A percentile compares a stretch with the other conserved stretches of the same genome.
These are phyloP conservation scores for Chelonus insularis DNA, from an alignment of 1,140 invertebrate species.

Conservation along the genomic window DNA sequence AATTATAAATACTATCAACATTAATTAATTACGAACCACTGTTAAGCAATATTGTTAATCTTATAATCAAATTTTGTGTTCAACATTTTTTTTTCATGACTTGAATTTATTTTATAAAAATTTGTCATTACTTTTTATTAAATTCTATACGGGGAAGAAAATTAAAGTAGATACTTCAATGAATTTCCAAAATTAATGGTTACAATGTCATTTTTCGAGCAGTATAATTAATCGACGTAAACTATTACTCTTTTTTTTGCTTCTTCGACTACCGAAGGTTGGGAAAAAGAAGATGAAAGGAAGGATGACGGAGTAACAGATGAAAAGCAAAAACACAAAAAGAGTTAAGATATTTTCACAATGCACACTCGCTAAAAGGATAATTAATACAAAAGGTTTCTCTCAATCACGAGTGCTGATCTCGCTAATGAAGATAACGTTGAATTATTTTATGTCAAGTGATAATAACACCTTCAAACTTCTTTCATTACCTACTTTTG, in stretches of 20 bases:
- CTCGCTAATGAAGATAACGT: constrained; percentile 20
- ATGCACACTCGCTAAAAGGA: constrained; percentile 23
- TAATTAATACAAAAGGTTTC: constrained; percentile 23
- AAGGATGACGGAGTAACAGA: background rate
- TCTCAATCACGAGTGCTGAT: constrained; percentile 23
- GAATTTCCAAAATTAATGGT: no score
- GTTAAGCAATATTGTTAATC: no score
- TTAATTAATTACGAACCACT: no score
- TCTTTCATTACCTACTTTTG: background rate
- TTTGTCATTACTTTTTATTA: no score
- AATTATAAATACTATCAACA: no score
- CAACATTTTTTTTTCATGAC: no score
- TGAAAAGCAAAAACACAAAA: background rate
- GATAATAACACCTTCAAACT: background rate
- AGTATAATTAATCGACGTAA: background rate
- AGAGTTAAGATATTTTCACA: background rate
- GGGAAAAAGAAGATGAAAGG: background rate
- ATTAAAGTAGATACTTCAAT: no score
- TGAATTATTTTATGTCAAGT: constrained; percentile 12
- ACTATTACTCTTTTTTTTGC: background rate
- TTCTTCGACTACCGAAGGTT: background rate
- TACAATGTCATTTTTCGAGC: no score
- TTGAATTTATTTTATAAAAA: no score
- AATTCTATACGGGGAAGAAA: no score
- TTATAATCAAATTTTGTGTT: no score